Evolutionary conservation across 2,797 vertebrate genomes (phyloP), one percentile per base, ranked within the genome.

Genomic region (Phataginus tetradactyla): DNA sequence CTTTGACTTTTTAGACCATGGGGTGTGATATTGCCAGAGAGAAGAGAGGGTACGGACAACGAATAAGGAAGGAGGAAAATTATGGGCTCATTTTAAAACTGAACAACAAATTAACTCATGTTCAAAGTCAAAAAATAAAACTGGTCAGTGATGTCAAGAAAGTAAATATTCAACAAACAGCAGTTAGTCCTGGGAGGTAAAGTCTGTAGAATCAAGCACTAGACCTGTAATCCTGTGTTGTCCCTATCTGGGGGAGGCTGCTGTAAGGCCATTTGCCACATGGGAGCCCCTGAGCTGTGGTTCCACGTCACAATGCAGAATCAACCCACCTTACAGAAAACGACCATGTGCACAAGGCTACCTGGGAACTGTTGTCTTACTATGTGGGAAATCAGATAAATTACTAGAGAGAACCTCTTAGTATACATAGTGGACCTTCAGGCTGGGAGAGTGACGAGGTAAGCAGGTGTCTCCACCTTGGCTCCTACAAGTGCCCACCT

Each of bases 51-150:
- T n/a, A 27, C 0, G 32, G 29, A 18, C 27, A 4, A 64, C 85
- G 13, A 3, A 32, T 61, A 13, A 72, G 29, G 29, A 78, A 34
- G 11, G 37, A 8, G 21, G 17, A 7, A 87, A 71, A 72, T 45
- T n/a, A 77, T 23, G n/a, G 85, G 27, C 59, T 94, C 21, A 63
- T 7, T 59, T 93, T 83, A 66, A 42, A 86, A 86, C 27, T 49
- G 57, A 72, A 75, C 21, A 45, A 57, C 13, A 94, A 42, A 68
- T 84, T 37, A 64, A 29, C 11, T 64, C 32, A 51, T 71, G 9
- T 53, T 69, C n/a, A 61, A 95, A 96, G 14, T 55, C 13, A 93
- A 95, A 71, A 87, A 72, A 17, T 49, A n/a, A 93, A 79, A 86
- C 3, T 32, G 37, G 21, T 11, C 21, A n/a, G 4, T n/a, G 21